These are phyloP conservation scores for Pituophis catenifer DNA, from an alignment of 2,113 vertebrate genomes.

Conservation along the genomic window DNA sequence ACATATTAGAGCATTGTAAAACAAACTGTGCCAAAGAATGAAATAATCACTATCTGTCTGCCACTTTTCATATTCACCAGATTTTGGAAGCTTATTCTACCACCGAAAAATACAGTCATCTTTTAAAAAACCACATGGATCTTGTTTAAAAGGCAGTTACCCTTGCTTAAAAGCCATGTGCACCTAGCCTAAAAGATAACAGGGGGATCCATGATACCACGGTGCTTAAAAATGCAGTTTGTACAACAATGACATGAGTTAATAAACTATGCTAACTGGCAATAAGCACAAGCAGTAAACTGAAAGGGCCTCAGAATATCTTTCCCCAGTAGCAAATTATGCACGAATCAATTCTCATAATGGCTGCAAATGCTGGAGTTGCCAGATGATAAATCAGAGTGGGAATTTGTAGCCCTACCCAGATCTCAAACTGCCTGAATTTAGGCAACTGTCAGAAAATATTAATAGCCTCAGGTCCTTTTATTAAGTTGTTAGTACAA, in stretches of 20 bases:
- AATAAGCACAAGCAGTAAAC: not conserved
- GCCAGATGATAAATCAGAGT: not conserved
- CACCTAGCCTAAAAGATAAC: conserved; percentile 23
- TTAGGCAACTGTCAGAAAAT: not conserved
- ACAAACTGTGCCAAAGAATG: not conserved
- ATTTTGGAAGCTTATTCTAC: not conserved
- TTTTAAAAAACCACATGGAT: not conserved
- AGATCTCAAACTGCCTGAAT: not conserved
- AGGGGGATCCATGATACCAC: not conserved
- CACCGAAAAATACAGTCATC: not conserved
- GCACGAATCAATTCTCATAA: conserved; percentile 59
- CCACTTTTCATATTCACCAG: not conserved
- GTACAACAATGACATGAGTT: not conserved
- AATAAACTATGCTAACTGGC: not conserved
- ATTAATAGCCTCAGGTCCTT: not conserved
- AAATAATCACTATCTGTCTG: not conserved
- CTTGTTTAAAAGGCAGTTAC: conserved; percentile 1
- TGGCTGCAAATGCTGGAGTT: not conserved
- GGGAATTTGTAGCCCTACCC: not conserved
- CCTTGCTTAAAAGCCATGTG: conserved; percentile 7
- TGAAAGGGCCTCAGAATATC: not conserved
- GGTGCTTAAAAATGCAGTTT: not conserved
- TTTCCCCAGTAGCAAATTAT: conserved; percentile 10
- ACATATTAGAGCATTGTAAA: not conserved
- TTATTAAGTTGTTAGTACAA: rapidly evolving